Conservation (phyloP, 2,113 vertebrate species). For the Cichladusa arquata region DNA sequence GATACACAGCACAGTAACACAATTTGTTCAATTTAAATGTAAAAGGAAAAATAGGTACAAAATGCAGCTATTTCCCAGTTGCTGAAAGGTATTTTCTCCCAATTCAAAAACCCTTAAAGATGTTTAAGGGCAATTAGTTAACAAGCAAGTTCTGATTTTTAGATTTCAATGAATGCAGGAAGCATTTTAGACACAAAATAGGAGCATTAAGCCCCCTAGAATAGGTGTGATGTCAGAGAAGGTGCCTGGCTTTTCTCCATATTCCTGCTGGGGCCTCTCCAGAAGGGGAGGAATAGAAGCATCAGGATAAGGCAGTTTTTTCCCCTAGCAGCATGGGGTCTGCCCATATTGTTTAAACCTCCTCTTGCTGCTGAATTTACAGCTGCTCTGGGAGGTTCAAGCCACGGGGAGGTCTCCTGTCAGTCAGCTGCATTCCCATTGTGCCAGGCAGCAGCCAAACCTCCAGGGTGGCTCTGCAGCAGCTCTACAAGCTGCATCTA, state of each 20-base stretch:
- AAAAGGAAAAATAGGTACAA: background rate
- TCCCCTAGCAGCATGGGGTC: background rate
- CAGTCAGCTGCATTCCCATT: background rate
- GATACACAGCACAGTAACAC: background rate
- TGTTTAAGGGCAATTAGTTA: background rate
- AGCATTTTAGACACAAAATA: background rate
- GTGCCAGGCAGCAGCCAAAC: background rate
- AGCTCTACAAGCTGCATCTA: background rate
- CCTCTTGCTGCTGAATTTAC: background rate
- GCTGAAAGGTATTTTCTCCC: conserved; percentile 9
- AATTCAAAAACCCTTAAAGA: background rate
- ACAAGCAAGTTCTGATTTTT: conserved; percentile 32
- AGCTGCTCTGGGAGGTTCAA: background rate
- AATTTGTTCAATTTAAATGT: conserved; percentile 16
- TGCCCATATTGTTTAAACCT: background rate
- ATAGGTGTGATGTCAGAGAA: background rate
- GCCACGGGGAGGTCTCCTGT: background rate
- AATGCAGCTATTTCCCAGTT: background rate
- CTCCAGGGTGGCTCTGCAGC: background rate
- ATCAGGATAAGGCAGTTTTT: background rate
- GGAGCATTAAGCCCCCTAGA: background rate
- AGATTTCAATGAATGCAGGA: background rate
- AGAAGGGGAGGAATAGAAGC: background rate
- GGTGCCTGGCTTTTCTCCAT: background rate
- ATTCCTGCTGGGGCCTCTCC: background rate